phyloP scores from a whole-genome alignment of 2,113 vertebrate genomes.

The Oplegnathus fasciatus region DNA sequence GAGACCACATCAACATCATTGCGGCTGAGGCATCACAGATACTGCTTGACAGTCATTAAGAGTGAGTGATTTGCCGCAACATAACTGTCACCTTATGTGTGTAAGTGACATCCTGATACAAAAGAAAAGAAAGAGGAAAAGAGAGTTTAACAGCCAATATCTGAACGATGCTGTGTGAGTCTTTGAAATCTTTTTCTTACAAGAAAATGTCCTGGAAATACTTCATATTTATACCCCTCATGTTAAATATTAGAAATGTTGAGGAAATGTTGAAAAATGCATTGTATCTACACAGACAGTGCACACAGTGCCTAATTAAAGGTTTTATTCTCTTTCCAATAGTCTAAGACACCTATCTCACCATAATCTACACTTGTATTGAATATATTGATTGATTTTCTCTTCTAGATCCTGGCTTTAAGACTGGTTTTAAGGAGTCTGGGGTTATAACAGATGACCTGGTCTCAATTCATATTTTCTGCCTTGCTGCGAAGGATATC shows the following conservation, averaged over 20 bases:
- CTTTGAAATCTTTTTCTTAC: not conserved
- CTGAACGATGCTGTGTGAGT: not conserved
- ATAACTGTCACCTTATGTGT: not conserved
- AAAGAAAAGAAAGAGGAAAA: not conserved
- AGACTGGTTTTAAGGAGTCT: not conserved
- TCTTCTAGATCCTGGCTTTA: not conserved
- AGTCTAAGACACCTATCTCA: slow-evolving; percentile 1
- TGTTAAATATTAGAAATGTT: not conserved
- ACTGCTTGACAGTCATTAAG: slow-evolving; percentile 27
- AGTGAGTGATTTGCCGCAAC: slow-evolving; percentile 24
- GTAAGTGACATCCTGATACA: slow-evolving; percentile 4
- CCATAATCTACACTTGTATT: slow-evolving; percentile 30
- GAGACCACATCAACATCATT: slow-evolving; percentile 27
- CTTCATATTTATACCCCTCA: not conserved
- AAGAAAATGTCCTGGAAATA: not conserved
- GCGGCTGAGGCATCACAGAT: slow-evolving; percentile 1
- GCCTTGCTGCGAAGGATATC: slow-evolving; percentile 21
- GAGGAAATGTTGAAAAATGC: not conserved
- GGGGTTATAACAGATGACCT: slow-evolving; percentile 19
- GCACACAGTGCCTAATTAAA: slow-evolving; percentile 5
- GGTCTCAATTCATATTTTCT: slow-evolving; percentile 12
- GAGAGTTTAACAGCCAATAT: not conserved
- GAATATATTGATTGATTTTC: slow-evolving; percentile 31
- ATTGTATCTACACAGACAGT: not conserved
- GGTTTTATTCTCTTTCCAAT: slow-evolving; percentile 2